These are phyloP conservation scores for Spisula solida DNA, from an alignment of 2,888 invertebrate species.

Conservation along the genomic window DNA sequence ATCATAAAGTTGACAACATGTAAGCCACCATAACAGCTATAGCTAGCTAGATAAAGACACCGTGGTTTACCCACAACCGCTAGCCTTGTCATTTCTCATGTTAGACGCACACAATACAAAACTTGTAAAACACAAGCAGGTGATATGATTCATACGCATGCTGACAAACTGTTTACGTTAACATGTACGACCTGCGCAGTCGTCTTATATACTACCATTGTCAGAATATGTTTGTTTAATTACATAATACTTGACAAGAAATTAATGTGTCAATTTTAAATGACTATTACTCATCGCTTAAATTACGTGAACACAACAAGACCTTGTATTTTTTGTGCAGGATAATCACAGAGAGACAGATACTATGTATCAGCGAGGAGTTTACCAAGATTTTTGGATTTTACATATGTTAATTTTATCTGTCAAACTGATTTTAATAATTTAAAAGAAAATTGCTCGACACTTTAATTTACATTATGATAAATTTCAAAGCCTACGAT, in stretches of 20 bases:
- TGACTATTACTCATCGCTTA: not conserved
- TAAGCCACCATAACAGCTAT: not conserved
- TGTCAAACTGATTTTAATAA: not conserved
- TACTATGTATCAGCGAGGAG: too few relatives aligned
- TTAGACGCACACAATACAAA: not conserved
- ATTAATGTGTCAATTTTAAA: not conserved
- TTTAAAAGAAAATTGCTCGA: not conserved
- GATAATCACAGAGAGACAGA: too few relatives aligned
- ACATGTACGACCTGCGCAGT: not conserved
- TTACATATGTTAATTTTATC: not conserved
- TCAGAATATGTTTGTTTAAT: not conserved
- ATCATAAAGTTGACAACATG: not conserved
- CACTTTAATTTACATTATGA: slow-evolving; percentile 26
- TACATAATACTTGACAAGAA: slow-evolving; percentile 11
- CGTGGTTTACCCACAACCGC: not conserved
- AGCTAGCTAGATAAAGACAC: too few relatives aligned
- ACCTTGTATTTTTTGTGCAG: not conserved
- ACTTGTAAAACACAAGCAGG: not conserved
- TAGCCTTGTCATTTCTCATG: not conserved
- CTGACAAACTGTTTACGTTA: not conserved
- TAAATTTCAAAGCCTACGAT: slow-evolving; percentile 20
- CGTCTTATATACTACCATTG: not conserved
- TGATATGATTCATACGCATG: not conserved
- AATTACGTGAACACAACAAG: slow-evolving; percentile 10
- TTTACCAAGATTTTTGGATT: not conserved